A percentile compares a stretch with the other conserved stretches of the same genome.
phyloP scores from a whole-genome alignment of 2,797 vertebrate genomes.

The Anas georgica region DNA sequence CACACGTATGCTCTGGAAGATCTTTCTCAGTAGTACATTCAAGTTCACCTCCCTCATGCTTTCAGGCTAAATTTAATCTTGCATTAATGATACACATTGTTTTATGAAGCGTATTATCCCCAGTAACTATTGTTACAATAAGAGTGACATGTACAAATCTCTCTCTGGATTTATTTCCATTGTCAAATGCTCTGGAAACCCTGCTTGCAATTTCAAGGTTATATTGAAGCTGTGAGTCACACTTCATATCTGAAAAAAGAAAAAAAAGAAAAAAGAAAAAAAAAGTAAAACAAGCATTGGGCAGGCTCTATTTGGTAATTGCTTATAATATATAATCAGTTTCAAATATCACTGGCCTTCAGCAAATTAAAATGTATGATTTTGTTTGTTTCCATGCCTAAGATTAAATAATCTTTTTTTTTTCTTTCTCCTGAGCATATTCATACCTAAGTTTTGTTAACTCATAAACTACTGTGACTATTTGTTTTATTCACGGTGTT shows the following conservation, averaged over 20 bases:
- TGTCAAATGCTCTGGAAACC: background rate
- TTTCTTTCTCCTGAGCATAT: background rate
- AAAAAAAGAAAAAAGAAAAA: constrained; percentile 56
- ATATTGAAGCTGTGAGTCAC: constrained; percentile 17
- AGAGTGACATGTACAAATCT: background rate
- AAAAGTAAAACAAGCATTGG: constrained; percentile 37
- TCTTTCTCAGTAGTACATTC: background rate
- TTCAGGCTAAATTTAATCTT: constrained; percentile 24
- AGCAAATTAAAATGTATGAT: constrained; percentile 39
- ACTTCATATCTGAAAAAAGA: constrained; percentile 38
- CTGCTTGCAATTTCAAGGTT: constrained; percentile 24
- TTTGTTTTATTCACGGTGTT: background rate
- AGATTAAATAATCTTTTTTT: background rate
- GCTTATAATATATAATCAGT: constrained; percentile 42
- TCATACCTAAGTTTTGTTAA: background rate
- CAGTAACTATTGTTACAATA: background rate
- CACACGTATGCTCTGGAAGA: background rate
- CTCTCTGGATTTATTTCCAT: background rate
- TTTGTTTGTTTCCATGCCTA: constrained; percentile 26
- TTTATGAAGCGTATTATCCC: background rate
- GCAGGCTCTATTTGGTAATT: constrained; percentile 18
- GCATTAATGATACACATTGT: background rate
- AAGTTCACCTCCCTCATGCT: background rate
- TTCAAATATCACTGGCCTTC: constrained; percentile 16
- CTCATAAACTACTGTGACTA: background rate